Percentiles rank a stretch among this genome's conserved stretches.
These are phyloP conservation scores for Diadema setosum DNA, from an alignment of 35 echinoderm and acorn worm genomes.

Conservation along the genomic window DNA sequence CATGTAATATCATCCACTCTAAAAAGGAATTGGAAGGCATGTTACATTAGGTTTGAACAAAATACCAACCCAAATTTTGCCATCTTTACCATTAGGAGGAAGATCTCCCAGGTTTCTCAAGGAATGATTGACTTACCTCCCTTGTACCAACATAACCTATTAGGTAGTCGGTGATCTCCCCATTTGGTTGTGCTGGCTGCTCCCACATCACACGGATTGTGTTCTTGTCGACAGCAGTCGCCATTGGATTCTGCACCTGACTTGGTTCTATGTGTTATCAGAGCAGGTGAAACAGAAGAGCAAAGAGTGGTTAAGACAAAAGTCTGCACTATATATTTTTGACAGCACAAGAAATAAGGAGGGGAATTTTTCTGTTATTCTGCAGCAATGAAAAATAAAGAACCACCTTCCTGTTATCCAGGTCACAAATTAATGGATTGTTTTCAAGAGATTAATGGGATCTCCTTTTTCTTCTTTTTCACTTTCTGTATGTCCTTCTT, in stretches of 20 bases:
- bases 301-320: neutral
- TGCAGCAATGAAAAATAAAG: neutral
- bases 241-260: neutral
- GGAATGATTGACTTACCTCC: neutral
- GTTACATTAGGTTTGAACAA: neutral
- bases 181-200: neutral
- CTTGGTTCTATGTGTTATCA: neutral
- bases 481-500: too few relatives aligned
- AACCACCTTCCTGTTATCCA: neutral
- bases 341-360: neutral
- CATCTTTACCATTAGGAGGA: neutral
- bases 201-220: neutral
- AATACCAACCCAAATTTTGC: neutral
- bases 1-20: neutral
- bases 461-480: too few relatives aligned
- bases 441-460: too few relatives aligned
- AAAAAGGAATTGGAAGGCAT: too few relatives aligned
- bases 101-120: neutral
- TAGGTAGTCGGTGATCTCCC: neutral
- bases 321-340: neutral
- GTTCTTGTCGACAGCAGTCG: neutral
- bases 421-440: neutral
- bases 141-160: neutral
- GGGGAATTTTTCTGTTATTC: neutral
- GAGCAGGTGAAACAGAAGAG: neutral